Evolutionary conservation across 2,797 vertebrate species (phyloP).

Genomic region (Gephyroberyx darwinii): DNA sequence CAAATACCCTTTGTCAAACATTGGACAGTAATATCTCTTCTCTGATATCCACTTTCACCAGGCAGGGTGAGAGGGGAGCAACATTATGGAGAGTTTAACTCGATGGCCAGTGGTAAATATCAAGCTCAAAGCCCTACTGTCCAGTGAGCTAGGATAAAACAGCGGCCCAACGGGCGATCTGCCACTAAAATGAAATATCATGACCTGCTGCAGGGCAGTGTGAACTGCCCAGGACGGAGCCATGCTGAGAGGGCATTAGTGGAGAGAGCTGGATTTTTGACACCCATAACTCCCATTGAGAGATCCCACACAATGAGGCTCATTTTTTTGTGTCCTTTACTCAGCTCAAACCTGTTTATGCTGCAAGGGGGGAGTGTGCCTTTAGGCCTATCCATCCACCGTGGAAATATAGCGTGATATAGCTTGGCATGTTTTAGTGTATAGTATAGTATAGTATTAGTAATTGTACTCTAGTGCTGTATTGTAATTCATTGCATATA

Average conservation of each 20-base stretch:
- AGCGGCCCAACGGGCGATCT: constrained; percentile 59
- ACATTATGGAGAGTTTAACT: constrained; percentile 55
- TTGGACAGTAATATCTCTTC: constrained; percentile 27
- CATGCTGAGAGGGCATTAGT: constrained; percentile 73
- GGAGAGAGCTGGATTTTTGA: constrained; percentile 64
- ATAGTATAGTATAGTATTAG: background rate
- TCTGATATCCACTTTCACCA: constrained; percentile 25
- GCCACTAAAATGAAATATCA: constrained; percentile 71
- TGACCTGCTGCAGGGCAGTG: constrained; percentile 63
- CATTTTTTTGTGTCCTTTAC: constrained; percentile 42
- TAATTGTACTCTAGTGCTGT: background rate
- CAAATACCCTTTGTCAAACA: constrained; percentile 18
- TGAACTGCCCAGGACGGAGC: constrained; percentile 43
- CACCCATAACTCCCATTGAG: constrained; percentile 52
- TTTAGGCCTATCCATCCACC: background rate
- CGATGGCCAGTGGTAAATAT: constrained; percentile 70
- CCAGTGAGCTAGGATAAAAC: constrained; percentile 67
- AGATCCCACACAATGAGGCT: constrained; percentile 33
- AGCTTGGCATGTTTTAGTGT: background rate
- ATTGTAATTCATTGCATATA: background rate
- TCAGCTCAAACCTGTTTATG: constrained; percentile 29
- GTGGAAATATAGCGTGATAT: background rate
- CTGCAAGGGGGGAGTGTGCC: background rate
- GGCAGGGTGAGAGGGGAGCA: constrained; percentile 30
- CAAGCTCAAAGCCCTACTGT: constrained; percentile 50